A percentile compares a stretch with the other conserved stretches of the same genome.
These are phyloP conservation scores for Aleiodes sp. DNA, from an alignment of 1,140 invertebrate species.

Conservation along the genomic window DNA sequence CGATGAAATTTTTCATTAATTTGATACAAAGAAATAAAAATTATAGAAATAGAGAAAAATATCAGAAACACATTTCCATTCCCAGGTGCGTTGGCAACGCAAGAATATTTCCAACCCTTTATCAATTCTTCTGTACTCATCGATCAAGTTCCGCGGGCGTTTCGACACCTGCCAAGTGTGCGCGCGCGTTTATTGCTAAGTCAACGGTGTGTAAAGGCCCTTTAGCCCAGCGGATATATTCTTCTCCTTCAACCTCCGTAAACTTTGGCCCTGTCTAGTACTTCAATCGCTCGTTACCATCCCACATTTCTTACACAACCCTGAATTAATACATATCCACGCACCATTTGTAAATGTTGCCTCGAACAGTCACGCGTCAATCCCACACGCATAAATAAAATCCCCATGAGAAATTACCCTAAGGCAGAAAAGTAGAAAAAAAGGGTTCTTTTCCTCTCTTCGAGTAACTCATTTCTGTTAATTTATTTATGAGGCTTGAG, in stretches of 20 bases:
- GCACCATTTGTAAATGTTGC: slow-evolving; percentile 33
- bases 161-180: slow-evolving; percentile 37
- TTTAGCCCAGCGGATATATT: not conserved
- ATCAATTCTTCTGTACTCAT: slow-evolving; percentile 22
- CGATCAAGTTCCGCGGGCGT: slow-evolving; percentile 34
- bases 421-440: not conserved
- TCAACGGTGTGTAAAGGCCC: not conserved
- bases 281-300: slow-evolving; percentile 17
- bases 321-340: not conserved
- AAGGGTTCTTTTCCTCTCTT: not conserved
- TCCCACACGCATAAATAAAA: slow-evolving; percentile 19
- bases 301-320: not conserved
- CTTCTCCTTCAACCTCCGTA: not conserved
- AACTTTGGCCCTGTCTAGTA: not conserved
- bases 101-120: too few relatives aligned
- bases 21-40: too few relatives aligned
- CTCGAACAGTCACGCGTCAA: slow-evolving; percentile 41
- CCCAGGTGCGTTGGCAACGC: not conserved
- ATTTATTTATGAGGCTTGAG: not conserved
- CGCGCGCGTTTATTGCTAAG: not conserved
- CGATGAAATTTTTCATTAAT: too few relatives aligned
- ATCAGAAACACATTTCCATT: not conserved
- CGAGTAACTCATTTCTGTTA: not conserved
- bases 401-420: not conserved
- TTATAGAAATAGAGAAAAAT: not conserved